Evolutionary conservation across 2,113 vertebrate genomes (phyloP).

Genomic region (Nipponia nippon): DNA sequence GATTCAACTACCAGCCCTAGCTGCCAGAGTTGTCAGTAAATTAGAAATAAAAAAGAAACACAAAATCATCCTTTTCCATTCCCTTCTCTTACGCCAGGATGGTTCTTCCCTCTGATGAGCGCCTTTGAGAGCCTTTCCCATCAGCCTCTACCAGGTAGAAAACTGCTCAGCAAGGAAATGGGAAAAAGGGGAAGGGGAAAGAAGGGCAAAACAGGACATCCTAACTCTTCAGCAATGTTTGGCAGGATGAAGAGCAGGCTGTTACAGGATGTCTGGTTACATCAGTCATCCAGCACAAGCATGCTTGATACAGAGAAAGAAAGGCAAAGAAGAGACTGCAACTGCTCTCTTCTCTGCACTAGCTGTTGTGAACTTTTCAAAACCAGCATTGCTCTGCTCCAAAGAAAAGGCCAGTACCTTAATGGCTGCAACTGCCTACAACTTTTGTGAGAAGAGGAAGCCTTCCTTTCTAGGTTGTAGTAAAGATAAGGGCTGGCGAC

Average conservation of each 20-base stretch:
- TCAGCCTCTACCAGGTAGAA: not conserved
- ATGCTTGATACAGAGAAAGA: not conserved
- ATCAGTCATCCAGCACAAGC: not conserved
- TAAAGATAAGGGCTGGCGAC: no score
- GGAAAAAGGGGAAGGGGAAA: not conserved
- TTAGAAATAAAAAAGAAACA: not conserved
- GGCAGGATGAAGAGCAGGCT: not conserved
- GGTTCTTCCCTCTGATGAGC: not conserved
- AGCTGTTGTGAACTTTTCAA: no score
- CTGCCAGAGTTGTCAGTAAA: not conserved
- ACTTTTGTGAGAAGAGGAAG: not conserved
- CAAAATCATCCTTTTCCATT: not conserved
- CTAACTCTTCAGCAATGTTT: not conserved
- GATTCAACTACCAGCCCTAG: not conserved
- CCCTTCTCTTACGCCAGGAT: not conserved
- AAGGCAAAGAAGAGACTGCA: not conserved
- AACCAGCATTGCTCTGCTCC: no score
- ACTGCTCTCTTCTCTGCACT: not conserved
- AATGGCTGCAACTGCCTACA: not conserved
- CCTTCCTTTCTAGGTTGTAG: not conserved
- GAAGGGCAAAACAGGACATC: not conserved
- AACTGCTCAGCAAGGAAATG: not conserved
- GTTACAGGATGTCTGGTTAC: not conserved
- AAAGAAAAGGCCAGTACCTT: no score
- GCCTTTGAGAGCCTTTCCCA: not conserved